These are phyloP conservation scores for Tipula vernalis DNA, from an alignment of 2,888 invertebrate species.

Conservation along the genomic window DNA sequence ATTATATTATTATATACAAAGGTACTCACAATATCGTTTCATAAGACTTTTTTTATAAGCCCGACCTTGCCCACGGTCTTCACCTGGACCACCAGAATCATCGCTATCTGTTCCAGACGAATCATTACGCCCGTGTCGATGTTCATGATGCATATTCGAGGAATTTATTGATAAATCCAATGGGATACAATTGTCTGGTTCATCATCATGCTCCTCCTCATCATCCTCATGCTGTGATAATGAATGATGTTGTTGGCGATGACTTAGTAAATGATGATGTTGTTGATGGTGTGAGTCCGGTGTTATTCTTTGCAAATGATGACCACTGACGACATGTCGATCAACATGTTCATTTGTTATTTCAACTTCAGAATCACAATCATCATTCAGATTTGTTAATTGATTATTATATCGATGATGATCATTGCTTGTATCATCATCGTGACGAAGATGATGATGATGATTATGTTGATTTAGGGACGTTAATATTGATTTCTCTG, in stretches of 20 bases:
- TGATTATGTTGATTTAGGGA: neutral
- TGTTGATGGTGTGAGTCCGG: neutral
- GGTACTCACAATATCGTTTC: constrained; percentile 87
- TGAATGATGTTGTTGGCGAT: neutral
- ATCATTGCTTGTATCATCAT: neutral
- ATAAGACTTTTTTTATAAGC: constrained; percentile 88
- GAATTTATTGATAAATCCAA: constrained; percentile 60
- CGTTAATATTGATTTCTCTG: neutral
- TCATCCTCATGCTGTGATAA: neutral
- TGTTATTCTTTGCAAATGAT: neutral
- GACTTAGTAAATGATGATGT: neutral
- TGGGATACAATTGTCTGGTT: constrained; percentile 51
- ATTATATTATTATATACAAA: neutral
- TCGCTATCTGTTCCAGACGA: constrained; percentile 72
- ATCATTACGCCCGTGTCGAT: constrained; percentile 42
- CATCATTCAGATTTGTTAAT: neutral
- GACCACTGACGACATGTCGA: too few relatives aligned
- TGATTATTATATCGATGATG: neutral
- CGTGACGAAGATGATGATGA: neutral
- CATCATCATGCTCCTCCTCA: constrained; percentile 18
- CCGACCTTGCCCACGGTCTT: constrained; percentile 36
- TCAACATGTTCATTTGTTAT: neutral
- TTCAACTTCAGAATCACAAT: neutral
- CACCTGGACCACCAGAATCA: constrained; percentile 52
- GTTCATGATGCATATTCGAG: constrained; percentile 21